Evolutionary conservation across 2,113 vertebrate species (phyloP), one percentile per base, ranked within the genome.

Genomic region (Cynopterus brachyotis): DNA sequence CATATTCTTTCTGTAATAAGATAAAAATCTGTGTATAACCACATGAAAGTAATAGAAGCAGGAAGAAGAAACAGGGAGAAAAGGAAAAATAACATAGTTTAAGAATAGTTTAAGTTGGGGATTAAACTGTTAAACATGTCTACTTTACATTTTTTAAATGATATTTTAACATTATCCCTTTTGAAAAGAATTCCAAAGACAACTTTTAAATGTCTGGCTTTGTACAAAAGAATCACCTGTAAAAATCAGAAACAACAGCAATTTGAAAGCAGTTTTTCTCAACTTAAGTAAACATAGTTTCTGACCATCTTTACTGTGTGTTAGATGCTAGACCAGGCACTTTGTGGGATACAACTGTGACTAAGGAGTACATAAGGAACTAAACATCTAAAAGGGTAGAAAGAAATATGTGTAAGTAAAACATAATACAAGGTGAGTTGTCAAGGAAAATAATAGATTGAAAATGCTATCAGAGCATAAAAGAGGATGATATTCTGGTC

Each of bases 181-280:
- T 19, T 85, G 67, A 67, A 66, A 92, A 70, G 22, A 92, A 92
- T 37, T 8, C 55, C n/a, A 16, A 89, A 47, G 30, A 78, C 37
- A n/a, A 89, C 35, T 89, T 88, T 79, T 83, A 73, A 57, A 94
- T 37, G 16, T 83, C 66, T 95, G 53, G 37, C 57, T 89, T 85
- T 79, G 45, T 62, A 67, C 4, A 20, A 45, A 82, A 96, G 35
- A 69, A 75, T 79, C 28, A 89, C 4, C 81, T 30, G 81, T 3
- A 32, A 83, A 79, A 59, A 90, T 59, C 4, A 55, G 10, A 62
- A 75, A 70, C 16, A 93, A 22, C 5, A 84, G 11, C n/a, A 89
- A 37, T 64, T 92, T 19, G 86, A 35, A 83, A 80, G 59, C 69
- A 89, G 80, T 57, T 94, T 75, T 95, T 94, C 37, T 93, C 70